Evolutionary conservation across 2,888 invertebrate genomes (phyloP).

Genomic region (Andrena fulva): DNA sequence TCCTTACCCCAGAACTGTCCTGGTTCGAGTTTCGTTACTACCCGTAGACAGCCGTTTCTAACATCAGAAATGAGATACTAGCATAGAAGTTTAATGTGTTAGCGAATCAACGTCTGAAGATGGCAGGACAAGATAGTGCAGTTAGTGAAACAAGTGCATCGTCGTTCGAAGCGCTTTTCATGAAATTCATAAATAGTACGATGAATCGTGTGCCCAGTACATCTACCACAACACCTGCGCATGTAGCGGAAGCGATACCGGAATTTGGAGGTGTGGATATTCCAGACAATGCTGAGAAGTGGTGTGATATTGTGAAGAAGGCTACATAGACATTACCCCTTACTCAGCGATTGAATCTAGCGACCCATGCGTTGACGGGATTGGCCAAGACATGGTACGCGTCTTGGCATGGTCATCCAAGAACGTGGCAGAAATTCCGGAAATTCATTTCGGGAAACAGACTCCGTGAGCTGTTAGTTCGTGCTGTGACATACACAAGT

Average conservation of each 20-base stretch:
- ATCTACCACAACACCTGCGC: not conserved
- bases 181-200: not conserved
- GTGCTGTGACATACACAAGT: slow-evolving; percentile 9
- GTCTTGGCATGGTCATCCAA: not conserved
- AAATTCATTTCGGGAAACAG: not conserved
- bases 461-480: slow-evolving; percentile 6
- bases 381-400: slow-evolving; percentile 14
- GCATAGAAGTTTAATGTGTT: not conserved
- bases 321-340: not conserved
- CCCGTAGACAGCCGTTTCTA: not conserved
- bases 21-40: fast-evolving
- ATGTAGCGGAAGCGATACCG: not conserved
- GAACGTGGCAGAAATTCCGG: slow-evolving; percentile 14
- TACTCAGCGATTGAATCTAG: slow-evolving; percentile 2
- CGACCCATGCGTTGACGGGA: slow-evolving; percentile 3
- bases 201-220: not conserved
- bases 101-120: not conserved
- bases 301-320: slow-evolving; percentile 14
- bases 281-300: slow-evolving; percentile 1
- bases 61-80: not conserved
- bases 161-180: not conserved
- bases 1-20: not conserved
- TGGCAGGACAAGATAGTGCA: not conserved
- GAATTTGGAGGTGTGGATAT: slow-evolving; percentile 11
- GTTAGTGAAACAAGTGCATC: not conserved